Conservation (phyloP, 2,888 invertebrate species). For the Nomada ferruginata region DNA sequence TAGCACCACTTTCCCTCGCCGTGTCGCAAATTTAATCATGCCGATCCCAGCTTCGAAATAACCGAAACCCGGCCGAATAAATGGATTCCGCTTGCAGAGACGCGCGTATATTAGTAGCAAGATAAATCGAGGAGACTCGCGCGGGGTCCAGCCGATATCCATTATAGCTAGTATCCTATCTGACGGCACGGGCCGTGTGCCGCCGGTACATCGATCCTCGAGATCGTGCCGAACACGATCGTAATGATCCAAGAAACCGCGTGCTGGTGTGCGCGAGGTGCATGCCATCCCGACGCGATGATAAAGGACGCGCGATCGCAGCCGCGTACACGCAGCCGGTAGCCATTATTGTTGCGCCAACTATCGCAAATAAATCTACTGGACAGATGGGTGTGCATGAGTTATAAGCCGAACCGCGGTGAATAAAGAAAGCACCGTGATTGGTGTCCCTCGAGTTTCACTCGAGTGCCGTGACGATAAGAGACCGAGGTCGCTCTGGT, state of each 20-base stretch:
- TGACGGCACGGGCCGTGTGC: conserved; percentile 33
- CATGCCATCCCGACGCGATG: conserved; percentile 61
- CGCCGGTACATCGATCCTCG: conserved; percentile 63
- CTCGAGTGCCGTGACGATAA: conserved; percentile 26
- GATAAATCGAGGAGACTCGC: conserved; percentile 54
- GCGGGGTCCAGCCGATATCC: conserved; percentile 51
- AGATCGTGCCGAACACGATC: conserved; percentile 61
- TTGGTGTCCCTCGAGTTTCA: background rate
- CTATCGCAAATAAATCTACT: conserved; percentile 69
- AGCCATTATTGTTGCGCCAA: conserved; percentile 68
- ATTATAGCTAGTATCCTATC: conserved; percentile 51
- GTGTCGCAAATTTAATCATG: background rate
- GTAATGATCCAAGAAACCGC: conserved; percentile 62
- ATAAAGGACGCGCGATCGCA: conserved; percentile 59
- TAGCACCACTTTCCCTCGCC: background rate
- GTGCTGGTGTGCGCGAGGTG: conserved; percentile 37
- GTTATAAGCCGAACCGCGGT: conserved; percentile 55
- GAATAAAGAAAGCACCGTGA: conserved; percentile 25
- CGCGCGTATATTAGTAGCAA: conserved; percentile 41
- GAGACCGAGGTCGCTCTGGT: background rate
- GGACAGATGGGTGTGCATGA: conserved; percentile 72
- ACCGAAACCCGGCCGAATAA: conserved; percentile 17
- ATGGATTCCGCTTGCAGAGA: conserved; percentile 21
- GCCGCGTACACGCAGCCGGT: conserved; percentile 57
- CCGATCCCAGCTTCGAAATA: conserved; percentile 8